These are phyloP conservation scores for Mimumesa dahlbomi DNA, from an alignment of 2,888 invertebrate genomes.

Conservation along the genomic window DNA sequence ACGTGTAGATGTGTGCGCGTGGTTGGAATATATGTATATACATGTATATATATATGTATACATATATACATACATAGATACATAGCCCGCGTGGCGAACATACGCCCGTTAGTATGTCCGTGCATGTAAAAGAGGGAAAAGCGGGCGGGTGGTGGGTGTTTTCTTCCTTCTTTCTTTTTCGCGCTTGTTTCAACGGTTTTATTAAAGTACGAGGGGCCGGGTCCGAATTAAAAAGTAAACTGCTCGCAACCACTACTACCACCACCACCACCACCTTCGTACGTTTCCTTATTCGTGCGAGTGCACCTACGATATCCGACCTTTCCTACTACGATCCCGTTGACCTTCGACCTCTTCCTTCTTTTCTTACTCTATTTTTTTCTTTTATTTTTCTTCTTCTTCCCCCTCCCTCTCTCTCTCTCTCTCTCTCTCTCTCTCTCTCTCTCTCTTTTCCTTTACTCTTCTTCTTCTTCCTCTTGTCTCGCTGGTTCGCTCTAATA, in stretches of 20 bases:
- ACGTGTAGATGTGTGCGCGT: conserved; percentile 10
- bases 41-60: too few species aligned
- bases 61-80: too few species aligned
- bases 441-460: not conserved
- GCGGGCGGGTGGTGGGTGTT: too few species aligned
- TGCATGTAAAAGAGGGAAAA: conserved; percentile 33
- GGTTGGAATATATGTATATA: not conserved
- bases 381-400: too few species aligned
- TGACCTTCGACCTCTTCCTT: too few species aligned
- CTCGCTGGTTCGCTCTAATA: not conserved
- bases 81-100: too few species aligned
- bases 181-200: conserved; percentile 71
- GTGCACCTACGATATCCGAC: not conserved
- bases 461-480: not conserved
- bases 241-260: conserved; percentile 51
- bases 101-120: too few species aligned
- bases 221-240: conserved; percentile 76
- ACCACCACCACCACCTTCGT: not conserved
- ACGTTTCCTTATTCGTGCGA: not conserved
- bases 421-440: too few species aligned
- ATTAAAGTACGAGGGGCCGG: conserved; percentile 73
- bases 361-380: too few species aligned
- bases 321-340: too few species aligned
- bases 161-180: conserved; percentile 24
- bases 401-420: too few species aligned